Evolutionary conservation across 2,797 vertebrate species (phyloP).

Genomic region (Molossus alvarezi): DNA sequence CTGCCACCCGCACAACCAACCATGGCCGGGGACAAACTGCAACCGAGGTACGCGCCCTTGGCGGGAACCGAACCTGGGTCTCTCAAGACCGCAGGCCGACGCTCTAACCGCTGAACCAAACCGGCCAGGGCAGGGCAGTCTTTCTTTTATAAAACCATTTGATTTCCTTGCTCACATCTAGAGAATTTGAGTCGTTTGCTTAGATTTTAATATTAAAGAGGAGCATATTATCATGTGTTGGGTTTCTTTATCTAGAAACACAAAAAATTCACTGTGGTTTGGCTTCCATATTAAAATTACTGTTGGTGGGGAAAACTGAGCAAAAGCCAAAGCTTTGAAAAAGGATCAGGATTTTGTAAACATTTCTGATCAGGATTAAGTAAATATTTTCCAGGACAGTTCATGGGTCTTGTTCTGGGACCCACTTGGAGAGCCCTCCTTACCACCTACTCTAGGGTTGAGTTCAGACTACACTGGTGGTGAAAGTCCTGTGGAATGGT

Average conservation of each 20-base stretch:
- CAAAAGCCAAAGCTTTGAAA: conserved; percentile 57
- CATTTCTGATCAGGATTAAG: not conserved
- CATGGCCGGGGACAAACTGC: too few relatives aligned
- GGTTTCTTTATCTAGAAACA: conserved; percentile 53
- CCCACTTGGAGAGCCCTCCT: not conserved
- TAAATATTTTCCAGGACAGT: not conserved
- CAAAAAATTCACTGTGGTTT: conserved; percentile 9
- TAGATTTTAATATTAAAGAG: conserved; percentile 64
- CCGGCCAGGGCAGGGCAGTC: not conserved
- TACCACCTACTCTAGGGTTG: not conserved
- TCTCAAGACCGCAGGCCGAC: too few relatives aligned
- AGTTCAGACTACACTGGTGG: not conserved
- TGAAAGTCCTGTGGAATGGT: conserved; percentile 27
- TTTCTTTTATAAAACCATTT: conserved; percentile 40
- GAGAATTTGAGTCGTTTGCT: conserved; percentile 36
- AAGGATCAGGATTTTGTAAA: not conserved
- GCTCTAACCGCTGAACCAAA: too few relatives aligned
- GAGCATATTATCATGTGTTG: not conserved
- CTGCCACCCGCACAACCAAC: too few relatives aligned
- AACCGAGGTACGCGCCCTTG: too few relatives aligned
- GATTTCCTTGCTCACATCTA: conserved; percentile 27
- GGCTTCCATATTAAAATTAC: not conserved
- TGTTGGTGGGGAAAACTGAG: not conserved
- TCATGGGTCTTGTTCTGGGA: not conserved
- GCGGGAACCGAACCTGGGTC: too few relatives aligned